Evolutionary conservation across 2,888 invertebrate species (phyloP).

Genomic region (Kryphioiulus occultus): DNA sequence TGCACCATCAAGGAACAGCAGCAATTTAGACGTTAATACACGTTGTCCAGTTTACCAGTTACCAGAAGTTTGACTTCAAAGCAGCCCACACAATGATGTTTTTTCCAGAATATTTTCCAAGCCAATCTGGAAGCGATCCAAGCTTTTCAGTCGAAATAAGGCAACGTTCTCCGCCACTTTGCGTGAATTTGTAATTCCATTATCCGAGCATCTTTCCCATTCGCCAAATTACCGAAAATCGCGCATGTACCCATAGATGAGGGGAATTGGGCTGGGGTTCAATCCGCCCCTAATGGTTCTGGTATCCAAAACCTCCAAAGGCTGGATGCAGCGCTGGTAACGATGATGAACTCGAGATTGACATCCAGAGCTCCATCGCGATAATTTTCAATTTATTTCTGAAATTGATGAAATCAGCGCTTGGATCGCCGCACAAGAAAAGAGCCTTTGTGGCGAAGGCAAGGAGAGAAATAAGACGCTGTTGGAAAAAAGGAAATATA

Average conservation of each 20-base stretch:
- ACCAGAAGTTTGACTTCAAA: no score
- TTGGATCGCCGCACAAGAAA: neutral
- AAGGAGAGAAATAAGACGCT: neutral
- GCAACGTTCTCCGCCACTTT: neutral
- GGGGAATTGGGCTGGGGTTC: neutral
- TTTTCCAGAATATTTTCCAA: neutral
- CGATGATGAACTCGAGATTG: slow-evolving; percentile 28
- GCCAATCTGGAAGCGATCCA: neutral
- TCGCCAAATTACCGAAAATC: neutral
- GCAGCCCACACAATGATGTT: no score
- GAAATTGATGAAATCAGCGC: slow-evolving; percentile 24
- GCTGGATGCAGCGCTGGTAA: neutral
- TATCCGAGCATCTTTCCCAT: neutral
- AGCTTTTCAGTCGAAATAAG: neutral
- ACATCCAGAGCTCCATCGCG: neutral
- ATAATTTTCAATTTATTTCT: slow-evolving; percentile 24
- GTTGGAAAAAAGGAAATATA: neutral
- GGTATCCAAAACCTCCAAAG: neutral
- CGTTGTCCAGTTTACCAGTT: no score
- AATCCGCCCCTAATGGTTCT: neutral
- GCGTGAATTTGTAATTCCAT: neutral
- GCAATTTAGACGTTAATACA: no score
- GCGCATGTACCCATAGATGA: neutral
- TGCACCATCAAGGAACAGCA: no score
- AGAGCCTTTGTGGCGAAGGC: neutral